Percentiles rank a stretch among this genome's conserved stretches.
phyloP scores from a whole-genome alignment of 2,113 vertebrate genomes.

The Melanocharis versteri region DNA sequence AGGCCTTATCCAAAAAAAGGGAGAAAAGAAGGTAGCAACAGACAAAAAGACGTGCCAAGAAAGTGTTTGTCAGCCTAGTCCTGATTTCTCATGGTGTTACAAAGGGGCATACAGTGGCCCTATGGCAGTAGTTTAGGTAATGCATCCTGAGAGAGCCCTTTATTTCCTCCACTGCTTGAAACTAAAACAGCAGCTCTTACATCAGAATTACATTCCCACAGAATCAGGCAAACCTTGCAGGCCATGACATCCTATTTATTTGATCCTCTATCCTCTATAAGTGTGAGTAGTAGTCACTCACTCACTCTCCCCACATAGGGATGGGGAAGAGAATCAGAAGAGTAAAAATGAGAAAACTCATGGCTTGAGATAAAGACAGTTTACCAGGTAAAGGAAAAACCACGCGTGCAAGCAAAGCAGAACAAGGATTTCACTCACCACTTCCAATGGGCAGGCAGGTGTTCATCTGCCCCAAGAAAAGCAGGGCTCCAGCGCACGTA shows the following conservation, averaged over 20 bases:
- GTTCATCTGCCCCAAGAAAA: neutral
- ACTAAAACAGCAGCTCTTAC: neutral
- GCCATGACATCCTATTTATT: accelerated
- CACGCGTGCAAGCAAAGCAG: neutral
- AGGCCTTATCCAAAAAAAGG: neutral
- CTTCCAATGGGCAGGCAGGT: neutral
- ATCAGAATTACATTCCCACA: neutral
- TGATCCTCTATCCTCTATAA: neutral
- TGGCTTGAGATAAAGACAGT: neutral
- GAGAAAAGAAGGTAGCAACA: neutral
- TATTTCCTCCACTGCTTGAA: neutral
- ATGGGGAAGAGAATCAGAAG: neutral
- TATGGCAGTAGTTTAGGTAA: neutral
- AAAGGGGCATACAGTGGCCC: neutral
- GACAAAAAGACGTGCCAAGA: neutral
- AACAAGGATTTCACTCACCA: neutral
- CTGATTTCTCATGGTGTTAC: neutral
- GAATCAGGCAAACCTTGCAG: neutral
- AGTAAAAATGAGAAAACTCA: neutral
- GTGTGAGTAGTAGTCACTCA: neutral
- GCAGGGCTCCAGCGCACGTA: neutral
- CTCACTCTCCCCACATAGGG: neutral
- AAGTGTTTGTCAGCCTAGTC: neutral
- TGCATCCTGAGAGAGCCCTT: neutral
- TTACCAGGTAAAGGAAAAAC: neutral